phyloP scores from a whole-genome alignment of 2,797 vertebrate species.

The Anguilla obscura region DNA sequence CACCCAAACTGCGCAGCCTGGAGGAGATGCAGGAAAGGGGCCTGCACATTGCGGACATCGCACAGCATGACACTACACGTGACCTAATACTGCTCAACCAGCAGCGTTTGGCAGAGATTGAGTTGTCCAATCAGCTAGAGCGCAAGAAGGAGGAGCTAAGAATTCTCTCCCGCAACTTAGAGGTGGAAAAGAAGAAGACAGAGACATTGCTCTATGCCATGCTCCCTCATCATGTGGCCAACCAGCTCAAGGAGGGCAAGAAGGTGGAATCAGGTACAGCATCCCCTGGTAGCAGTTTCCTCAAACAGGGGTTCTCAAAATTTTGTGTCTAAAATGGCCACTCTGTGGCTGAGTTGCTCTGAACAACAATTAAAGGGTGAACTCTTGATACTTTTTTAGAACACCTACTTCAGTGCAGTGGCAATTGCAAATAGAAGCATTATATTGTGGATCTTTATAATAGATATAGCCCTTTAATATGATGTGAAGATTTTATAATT shows the following conservation, averaged over 20 bases:
- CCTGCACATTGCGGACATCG: conserved; percentile 73
- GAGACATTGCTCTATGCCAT: conserved; percentile 76
- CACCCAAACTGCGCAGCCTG: conserved; percentile 73
- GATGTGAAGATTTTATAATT: not conserved
- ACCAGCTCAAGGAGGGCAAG: conserved; percentile 76
- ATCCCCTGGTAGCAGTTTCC: not conserved
- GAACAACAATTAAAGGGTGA: not conserved
- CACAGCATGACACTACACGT: conserved; percentile 68
- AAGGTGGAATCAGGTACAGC: conserved; percentile 71
- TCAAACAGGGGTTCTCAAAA: not conserved
- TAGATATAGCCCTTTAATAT: not conserved
- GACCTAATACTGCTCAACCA: conserved; percentile 79
- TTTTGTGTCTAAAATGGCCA: not conserved
- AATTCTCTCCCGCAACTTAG: conserved; percentile 71
- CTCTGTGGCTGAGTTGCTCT: not conserved
- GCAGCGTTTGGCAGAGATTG: conserved; percentile 72
- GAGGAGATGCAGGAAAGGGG: conserved; percentile 69
- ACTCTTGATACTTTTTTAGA: not conserved
- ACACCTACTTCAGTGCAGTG: not conserved
- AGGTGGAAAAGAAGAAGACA: conserved; percentile 76
- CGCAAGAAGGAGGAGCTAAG: conserved; percentile 78
- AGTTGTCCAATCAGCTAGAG: conserved; percentile 79
- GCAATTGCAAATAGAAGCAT: not conserved
- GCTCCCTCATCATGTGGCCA: conserved; percentile 75
- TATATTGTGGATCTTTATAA: not conserved